These are phyloP conservation scores for Engraulis encrasicolus DNA, from an alignment of 2,113 vertebrate genomes.

Conservation along the genomic window DNA sequence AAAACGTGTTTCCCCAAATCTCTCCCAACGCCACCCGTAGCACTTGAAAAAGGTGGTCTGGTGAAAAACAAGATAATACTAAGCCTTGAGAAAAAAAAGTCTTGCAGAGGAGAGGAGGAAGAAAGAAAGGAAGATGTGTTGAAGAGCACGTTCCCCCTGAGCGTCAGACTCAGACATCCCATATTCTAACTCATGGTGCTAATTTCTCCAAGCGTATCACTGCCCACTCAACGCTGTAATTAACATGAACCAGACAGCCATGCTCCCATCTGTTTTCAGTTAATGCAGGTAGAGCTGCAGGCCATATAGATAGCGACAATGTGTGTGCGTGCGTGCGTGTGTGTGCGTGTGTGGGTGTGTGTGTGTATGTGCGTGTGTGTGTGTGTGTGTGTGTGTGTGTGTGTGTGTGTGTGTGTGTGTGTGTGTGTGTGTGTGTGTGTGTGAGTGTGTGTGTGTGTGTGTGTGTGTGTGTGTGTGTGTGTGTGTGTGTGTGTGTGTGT, in stretches of 20 bases:
- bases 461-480: not conserved
- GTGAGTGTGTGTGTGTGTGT: not conserved
- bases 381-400: no score
- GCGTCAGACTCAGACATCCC: not conserved
- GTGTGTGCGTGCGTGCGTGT: not conserved
- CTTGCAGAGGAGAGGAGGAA: not conserved
- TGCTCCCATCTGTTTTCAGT: constrained; percentile 5
- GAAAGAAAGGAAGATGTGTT: not conserved
- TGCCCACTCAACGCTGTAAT: constrained; percentile 11
- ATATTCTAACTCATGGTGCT: constrained; percentile 4
- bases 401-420: not conserved
- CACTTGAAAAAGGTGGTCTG: not conserved
- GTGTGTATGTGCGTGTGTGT: not conserved
- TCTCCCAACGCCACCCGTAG: not conserved
- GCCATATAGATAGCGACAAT: not conserved
- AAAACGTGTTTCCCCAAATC: not conserved
- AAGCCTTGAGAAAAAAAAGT: no score
- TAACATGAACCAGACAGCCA: constrained; percentile 1
- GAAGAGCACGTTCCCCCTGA: not conserved
- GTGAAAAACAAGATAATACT: no score
- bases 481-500: not conserved
- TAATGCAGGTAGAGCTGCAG: constrained; percentile 5
- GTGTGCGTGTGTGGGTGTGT: not conserved
- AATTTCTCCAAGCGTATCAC: not conserved
- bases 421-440: not conserved